Base-by-base conservation (phyloP, 2,888 invertebrate genomes). In the Caenorhabditis japonica region DNA sequence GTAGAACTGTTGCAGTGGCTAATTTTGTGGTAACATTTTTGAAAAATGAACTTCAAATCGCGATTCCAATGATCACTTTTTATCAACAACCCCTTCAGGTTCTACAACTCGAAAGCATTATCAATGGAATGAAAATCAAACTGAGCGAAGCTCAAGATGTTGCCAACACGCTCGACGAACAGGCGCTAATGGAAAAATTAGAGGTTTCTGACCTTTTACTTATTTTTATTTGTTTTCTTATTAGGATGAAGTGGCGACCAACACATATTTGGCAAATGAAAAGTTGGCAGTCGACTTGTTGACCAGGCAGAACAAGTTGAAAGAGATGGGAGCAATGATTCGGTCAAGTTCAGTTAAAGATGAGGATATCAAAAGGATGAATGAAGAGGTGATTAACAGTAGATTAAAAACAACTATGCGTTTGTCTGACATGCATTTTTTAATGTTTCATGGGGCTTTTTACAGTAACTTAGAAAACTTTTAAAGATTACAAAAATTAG, bases 251-350 rank as follows among this genome's bases (percentile, higher is more conserved):
- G 91, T 92, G 39, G 92, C 92, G 89, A 91, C 93, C 38, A 92
- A 93, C 86, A 90, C 90, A 69, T 93, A 93, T 88, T 90, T 94
- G 72, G 92, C 92, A 0, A 92, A 92, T 75, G 93, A 93, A 84
- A 93, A 94, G 86, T 88, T 94, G 56, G 93, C 93, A 0, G 91
- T 92, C 81, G 94, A 94, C 88, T 90, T 92, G 44, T 88, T 90
- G 1, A 88, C 89, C 12, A 89, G 91, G 55, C 91, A 92, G 85
- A 91, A 91, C 81, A 92, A 92, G 82, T 90, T 93, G 36, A 91
- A 91, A 72, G 92, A 93, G 72, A 90, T 93, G 87, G 92, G 92
- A 84, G 90, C 90, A 75, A 92, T 93, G 46, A 91, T 92, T 0
- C 90, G 91, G 43, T 92, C 92, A 77, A 91, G 92, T 51, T 92